These are phyloP conservation scores for Procambarus clarkii DNA, from an alignment of 1,140 invertebrate species.

Conservation along the genomic window DNA sequence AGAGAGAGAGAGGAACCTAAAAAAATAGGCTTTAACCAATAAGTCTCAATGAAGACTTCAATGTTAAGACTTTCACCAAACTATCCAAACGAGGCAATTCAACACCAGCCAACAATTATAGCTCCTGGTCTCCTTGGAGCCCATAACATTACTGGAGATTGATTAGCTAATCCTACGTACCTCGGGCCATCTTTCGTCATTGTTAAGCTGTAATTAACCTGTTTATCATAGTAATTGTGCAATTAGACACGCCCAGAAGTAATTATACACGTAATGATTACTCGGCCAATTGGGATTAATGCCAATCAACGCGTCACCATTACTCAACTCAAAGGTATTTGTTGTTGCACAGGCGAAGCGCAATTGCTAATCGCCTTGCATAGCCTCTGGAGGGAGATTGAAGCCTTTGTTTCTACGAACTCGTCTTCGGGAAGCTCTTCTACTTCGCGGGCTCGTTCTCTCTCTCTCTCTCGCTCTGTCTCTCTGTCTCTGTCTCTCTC, in stretches of 20 bases:
- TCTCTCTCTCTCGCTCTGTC: not conserved
- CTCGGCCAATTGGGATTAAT: too few relatives aligned
- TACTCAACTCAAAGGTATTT: not conserved
- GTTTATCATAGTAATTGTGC: not conserved
- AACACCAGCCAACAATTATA: too few relatives aligned
- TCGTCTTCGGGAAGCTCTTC: too few relatives aligned
- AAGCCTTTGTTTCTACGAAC: too few relatives aligned
- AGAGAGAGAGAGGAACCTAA: too few relatives aligned
- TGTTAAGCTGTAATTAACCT: not conserved
- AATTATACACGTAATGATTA: not conserved
- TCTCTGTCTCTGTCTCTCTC: not conserved
- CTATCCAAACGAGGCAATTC: too few relatives aligned
- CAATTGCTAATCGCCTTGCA: too few relatives aligned
- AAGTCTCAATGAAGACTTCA: too few relatives aligned
- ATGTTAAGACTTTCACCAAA: too few relatives aligned
- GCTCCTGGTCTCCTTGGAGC: not conserved
- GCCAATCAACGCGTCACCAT: not conserved
- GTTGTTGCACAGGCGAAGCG: not conserved
- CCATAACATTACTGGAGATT: not conserved
- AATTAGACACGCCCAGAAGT: not conserved
- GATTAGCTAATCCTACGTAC: not conserved
- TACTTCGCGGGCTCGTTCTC: not conserved
- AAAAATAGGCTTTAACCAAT: too few relatives aligned
- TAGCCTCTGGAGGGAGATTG: too few relatives aligned
- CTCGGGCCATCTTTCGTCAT: not conserved